A percentile compares a stretch with the other conserved stretches of the same genome.
Evolutionary conservation across 2,113 vertebrate species (phyloP).

Genomic region (Sigmodon hispidus): DNA sequence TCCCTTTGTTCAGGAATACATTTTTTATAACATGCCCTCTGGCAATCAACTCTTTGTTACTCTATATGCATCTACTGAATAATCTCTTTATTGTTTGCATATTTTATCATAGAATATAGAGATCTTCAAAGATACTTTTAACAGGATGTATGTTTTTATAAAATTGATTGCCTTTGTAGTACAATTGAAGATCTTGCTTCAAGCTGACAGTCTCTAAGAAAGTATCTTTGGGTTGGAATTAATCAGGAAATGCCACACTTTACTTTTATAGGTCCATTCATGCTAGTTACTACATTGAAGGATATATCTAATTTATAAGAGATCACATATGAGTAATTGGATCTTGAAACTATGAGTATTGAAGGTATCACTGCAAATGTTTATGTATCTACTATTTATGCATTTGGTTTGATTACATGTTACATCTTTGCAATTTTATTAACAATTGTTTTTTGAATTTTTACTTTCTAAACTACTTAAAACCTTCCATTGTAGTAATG

Average conservation of each 20-base stretch:
- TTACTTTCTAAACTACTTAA: slow-evolving; percentile 48
- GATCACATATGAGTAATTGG: not conserved
- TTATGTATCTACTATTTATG: not conserved
- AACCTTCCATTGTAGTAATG: not conserved
- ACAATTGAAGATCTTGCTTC: slow-evolving; percentile 89
- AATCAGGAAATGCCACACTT: slow-evolving; percentile 70
- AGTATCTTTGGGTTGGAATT: slow-evolving; percentile 61
- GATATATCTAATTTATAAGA: slow-evolving; percentile 60
- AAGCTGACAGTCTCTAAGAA: slow-evolving; percentile 78
- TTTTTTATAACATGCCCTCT: slow-evolving; percentile 93
- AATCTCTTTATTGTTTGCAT: slow-evolving; percentile 92
- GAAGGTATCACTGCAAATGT: not conserved
- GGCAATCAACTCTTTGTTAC: slow-evolving; percentile 90
- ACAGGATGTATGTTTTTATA: slow-evolving; percentile 94
- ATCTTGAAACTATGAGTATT: not conserved
- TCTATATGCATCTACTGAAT: slow-evolving; percentile 84
- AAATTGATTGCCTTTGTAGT: slow-evolving; percentile 92
- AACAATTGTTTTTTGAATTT: slow-evolving; percentile 53
- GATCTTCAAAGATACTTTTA: slow-evolving; percentile 92
- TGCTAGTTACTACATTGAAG: slow-evolving; percentile 1
- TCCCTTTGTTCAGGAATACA: slow-evolving; percentile 91
- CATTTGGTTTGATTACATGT: slow-evolving; percentile 18
- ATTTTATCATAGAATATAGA: slow-evolving; percentile 91
- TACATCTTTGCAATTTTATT: slow-evolving; percentile 39
- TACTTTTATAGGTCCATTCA: slow-evolving; percentile 48